Conservation (phyloP, 2,113 vertebrate genomes). For the Psettodes erumei region DNA sequence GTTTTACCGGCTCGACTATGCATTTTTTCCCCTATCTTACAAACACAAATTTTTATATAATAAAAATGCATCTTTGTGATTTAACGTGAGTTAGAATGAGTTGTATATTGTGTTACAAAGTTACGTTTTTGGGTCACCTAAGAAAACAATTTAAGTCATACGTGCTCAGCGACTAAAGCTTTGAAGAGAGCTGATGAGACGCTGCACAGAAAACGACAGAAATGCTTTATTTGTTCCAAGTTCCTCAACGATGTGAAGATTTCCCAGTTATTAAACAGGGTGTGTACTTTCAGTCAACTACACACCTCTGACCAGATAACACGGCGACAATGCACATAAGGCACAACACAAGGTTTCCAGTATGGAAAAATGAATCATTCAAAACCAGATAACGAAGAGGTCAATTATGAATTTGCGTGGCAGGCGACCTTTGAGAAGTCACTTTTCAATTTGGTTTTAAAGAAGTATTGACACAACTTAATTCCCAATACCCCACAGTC, state of each 20-base stretch:
- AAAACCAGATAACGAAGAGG: neutral
- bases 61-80: slow-evolving; percentile 33
- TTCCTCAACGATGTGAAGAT: neutral
- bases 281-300: neutral
- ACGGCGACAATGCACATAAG: slow-evolving; percentile 58
- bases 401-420: neutral
- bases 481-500: neutral
- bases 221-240: slow-evolving; percentile 22
- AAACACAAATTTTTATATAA: slow-evolving; percentile 40
- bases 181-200: too few relatives aligned
- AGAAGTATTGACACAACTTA: neutral
- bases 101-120: too few relatives aligned
- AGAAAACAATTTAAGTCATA: too few relatives aligned
- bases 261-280: neutral
- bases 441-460: neutral
- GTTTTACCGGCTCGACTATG: neutral
- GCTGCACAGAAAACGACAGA: neutral
- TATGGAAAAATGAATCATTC: slow-evolving; percentile 68
- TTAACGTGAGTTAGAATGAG: slow-evolving; percentile 3
- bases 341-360: slow-evolving; percentile 66
- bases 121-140: too few relatives aligned
- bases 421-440: neutral
- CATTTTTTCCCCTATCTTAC: slow-evolving; percentile 25
- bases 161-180: too few relatives aligned
- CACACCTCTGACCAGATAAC: neutral